phyloP scores from a whole-genome alignment of 2,888 invertebrate genomes.

The Yponomeuta evonymella region DNA sequence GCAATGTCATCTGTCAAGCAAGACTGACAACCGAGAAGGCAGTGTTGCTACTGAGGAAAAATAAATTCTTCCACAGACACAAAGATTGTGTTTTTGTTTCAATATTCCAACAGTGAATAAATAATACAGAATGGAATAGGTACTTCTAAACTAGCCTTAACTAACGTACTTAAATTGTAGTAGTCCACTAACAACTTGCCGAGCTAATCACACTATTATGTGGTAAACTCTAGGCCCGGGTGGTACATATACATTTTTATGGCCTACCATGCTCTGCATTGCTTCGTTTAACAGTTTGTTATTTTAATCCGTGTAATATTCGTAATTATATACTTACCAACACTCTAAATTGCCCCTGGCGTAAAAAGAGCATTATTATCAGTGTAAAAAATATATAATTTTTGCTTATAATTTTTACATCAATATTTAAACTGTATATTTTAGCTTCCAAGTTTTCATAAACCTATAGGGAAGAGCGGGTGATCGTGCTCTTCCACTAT shows the following conservation, averaged over 20 bases:
- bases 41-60: too few species aligned
- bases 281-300: not conserved
- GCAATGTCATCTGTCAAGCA: too few species aligned
- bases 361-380: not conserved
- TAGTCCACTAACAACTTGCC: too few species aligned
- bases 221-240: not conserved
- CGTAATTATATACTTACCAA: conserved; percentile 1
- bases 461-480: not conserved
- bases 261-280: not conserved
- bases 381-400: not conserved
- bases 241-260: not conserved
- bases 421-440: not conserved
- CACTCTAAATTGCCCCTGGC: not conserved
- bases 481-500: too few species aligned
- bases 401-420: not conserved
- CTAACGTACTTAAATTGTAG: too few species aligned
- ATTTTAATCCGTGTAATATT: not conserved
- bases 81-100: too few species aligned
- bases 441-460: not conserved
- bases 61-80: too few species aligned
- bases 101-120: too few species aligned
- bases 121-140: too few species aligned
- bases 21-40: too few species aligned
- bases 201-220: not conserved
- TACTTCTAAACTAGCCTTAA: too few species aligned